Percentiles rank a stretch among this genome's conserved stretches.
These are phyloP conservation scores for Nycticorax nycticorax DNA, from an alignment of 2,113 vertebrate genomes.

Conservation along the genomic window DNA sequence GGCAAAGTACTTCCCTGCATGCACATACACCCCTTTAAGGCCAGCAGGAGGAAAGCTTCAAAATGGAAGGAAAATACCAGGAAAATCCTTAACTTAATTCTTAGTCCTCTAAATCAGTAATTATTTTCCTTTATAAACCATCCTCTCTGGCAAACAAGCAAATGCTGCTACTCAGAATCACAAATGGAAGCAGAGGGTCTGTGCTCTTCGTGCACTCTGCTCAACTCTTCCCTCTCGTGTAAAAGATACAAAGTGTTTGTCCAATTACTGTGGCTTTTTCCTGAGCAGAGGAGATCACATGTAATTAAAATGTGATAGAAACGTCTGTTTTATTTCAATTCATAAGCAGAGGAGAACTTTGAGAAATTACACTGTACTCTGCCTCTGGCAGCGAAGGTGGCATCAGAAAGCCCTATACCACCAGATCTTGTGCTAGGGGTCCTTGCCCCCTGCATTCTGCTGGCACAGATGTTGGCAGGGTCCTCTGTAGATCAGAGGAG, in stretches of 20 bases:
- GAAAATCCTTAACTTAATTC: background rate
- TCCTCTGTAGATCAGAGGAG: background rate
- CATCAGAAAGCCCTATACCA: background rate
- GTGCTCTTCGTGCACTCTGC: background rate
- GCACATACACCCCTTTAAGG: background rate
- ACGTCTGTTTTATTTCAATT: background rate
- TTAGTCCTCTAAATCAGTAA: background rate
- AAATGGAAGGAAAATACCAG: background rate
- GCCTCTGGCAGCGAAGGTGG: background rate
- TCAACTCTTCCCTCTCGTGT: background rate
- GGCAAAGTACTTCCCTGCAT: background rate
- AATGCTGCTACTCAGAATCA: background rate
- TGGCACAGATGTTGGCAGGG: background rate
- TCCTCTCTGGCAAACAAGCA: background rate
- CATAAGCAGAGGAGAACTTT: background rate
- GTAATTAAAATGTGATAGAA: background rate
- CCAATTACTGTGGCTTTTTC: background rate
- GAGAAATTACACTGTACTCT: background rate
- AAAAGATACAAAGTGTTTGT: background rate
- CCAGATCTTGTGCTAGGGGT: no score
- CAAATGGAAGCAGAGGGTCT: background rate
- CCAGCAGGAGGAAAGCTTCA: background rate
- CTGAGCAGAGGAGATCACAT: background rate
- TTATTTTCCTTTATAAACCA: background rate
- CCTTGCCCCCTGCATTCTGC: accelerated